phyloP scores from a whole-genome alignment of 1,140 invertebrate genomes.

The Oncopodura yosiiana region DNA sequence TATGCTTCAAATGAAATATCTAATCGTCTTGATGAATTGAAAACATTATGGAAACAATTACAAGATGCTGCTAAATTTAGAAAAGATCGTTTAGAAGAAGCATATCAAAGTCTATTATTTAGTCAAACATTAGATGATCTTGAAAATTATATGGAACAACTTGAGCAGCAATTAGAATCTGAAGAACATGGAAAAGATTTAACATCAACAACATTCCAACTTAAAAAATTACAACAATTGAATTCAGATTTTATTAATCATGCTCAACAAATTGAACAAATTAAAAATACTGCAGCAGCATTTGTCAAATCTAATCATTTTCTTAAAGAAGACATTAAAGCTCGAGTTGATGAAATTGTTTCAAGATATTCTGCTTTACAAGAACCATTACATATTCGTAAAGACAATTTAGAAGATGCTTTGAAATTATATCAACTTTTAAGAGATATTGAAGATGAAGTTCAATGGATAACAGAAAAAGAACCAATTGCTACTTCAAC shows the following conservation, averaged over 20 bases:
- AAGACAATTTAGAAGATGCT: slow-evolving; percentile 82
- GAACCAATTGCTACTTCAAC: slow-evolving; percentile 68
- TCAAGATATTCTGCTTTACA: slow-evolving; percentile 66
- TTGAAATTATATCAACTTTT: slow-evolving; percentile 72
- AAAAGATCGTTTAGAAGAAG: slow-evolving; percentile 79
- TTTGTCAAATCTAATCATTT: slow-evolving; percentile 70
- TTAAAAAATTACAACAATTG: slow-evolving; percentile 74
- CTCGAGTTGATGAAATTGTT: slow-evolving; percentile 36
- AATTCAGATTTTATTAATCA: slow-evolving; percentile 72
- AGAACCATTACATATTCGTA: slow-evolving; percentile 77
- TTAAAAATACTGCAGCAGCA: slow-evolving; percentile 61
- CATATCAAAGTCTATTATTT: slow-evolving; percentile 75
- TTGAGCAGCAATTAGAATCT: slow-evolving; percentile 67
- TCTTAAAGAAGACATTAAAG: slow-evolving; percentile 70
- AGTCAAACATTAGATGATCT: slow-evolving; percentile 77
- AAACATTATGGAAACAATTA: slow-evolving; percentile 69
- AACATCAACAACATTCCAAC: slow-evolving; percentile 65
- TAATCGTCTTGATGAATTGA: slow-evolving; percentile 67
- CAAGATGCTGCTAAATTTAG: slow-evolving; percentile 65
- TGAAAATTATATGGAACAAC: slow-evolving; percentile 78
- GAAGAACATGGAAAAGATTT: slow-evolving; percentile 73
- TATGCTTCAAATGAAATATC: slow-evolving; percentile 80
- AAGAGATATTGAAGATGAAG: slow-evolving; percentile 74
- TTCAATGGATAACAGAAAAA: slow-evolving; percentile 75
- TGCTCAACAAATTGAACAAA: slow-evolving; percentile 61